These are phyloP conservation scores for Apoda limacodes DNA, from an alignment of 2,888 invertebrate species.

Conservation along the genomic window DNA sequence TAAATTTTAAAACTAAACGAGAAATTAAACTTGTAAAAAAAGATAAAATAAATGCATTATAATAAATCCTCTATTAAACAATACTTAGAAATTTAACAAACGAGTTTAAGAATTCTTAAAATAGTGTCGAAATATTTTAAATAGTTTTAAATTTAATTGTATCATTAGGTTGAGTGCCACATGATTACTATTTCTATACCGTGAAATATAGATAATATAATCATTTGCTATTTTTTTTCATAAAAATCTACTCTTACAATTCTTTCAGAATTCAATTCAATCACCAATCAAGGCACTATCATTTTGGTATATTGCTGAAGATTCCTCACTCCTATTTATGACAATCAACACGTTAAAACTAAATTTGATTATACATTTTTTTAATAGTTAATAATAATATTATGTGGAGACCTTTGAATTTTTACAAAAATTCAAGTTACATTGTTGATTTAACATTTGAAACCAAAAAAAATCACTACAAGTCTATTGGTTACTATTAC, in stretches of 20 bases:
- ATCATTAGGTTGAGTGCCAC: constrained; percentile 57
- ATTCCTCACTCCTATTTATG: constrained; percentile 65
- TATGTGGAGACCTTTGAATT: too few relatives aligned
- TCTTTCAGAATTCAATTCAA: constrained; percentile 44
- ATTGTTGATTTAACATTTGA: too few relatives aligned
- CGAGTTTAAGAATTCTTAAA: constrained; percentile 43
- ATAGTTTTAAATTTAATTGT: constrained; percentile 41
- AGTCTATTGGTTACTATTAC: constrained; percentile 64
- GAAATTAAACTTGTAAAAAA: constrained; percentile 63
- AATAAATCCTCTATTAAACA: constrained; percentile 60
- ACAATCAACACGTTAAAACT: constrained; percentile 53
- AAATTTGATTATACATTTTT: too few relatives aligned
- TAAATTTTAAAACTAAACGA: constrained; percentile 42
- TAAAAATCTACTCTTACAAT: constrained; percentile 37
- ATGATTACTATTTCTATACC: constrained; percentile 70
- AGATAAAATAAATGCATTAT: constrained; percentile 67
- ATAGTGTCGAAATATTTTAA: constrained; percentile 41
- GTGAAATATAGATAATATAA: constrained; percentile 68
- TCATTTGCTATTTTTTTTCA: constrained; percentile 42
- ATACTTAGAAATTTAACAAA: constrained; percentile 61
- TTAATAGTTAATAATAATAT: too few relatives aligned
- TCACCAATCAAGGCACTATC: constrained; percentile 63
- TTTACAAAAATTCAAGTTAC: too few relatives aligned
- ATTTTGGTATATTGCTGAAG: constrained; percentile 69
- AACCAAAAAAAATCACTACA: too few relatives aligned